Evolutionary conservation across 2,797 vertebrate genomes (phyloP).

Genomic region (Melanotaenia pygmaea): DNA sequence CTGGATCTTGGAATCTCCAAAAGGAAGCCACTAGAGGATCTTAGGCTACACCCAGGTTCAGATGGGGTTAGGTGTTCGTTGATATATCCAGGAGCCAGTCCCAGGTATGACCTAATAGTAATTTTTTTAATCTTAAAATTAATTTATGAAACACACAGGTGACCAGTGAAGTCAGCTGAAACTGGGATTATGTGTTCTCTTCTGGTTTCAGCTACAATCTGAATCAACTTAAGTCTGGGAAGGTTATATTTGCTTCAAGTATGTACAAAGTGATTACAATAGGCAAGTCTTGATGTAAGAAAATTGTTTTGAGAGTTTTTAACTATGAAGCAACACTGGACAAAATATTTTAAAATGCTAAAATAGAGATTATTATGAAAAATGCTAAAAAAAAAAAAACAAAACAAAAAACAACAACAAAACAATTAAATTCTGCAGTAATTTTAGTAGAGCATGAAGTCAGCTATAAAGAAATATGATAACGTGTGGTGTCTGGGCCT

Average conservation of each 20-base stretch:
- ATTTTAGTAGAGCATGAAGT: neutral
- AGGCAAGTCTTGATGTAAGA: neutral
- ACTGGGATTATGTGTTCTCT: too few species aligned
- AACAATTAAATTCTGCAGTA: neutral
- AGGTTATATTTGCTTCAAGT: too few species aligned
- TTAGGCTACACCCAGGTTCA: neutral
- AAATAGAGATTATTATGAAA: neutral
- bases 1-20: neutral
- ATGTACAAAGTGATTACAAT: neutral
- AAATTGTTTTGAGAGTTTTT: neutral
- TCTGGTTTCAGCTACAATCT: too few species aligned
- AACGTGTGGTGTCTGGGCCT: neutral
- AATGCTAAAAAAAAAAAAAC: neutral
- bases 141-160: neutral
- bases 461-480: neutral
- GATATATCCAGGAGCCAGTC: neutral
- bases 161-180: neutral
- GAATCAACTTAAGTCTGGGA: too few species aligned
- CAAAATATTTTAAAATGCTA: neutral
- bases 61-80: neutral
- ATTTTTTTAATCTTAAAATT: neutral
- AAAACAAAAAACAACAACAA: too few species aligned
- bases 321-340: neutral
- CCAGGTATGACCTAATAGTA: neutral
- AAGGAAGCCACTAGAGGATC: neutral